phyloP scores from a whole-genome alignment of 2,797 vertebrate species.

The Pogonophryne albipinna region DNA sequence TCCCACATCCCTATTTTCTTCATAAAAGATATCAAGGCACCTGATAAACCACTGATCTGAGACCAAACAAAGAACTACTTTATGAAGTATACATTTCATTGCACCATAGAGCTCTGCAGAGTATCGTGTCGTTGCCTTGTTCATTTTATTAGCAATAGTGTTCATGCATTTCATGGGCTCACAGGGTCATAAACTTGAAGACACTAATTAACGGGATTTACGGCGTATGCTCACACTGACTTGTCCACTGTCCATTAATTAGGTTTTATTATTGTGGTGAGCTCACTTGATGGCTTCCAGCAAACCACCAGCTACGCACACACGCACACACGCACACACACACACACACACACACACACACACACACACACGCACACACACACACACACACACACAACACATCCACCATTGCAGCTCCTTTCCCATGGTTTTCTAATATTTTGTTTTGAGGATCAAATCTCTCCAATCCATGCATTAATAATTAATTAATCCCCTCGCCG shows the following conservation, averaged over 20 bases:
- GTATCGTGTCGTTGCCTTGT: constrained; percentile 8
- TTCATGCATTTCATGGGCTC: constrained; percentile 26
- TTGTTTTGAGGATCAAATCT: neutral
- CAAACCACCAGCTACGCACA: constrained; percentile 10
- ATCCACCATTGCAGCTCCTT: neutral
- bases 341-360: neutral
- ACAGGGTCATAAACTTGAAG: constrained; percentile 33
- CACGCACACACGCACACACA: constrained; percentile 5
- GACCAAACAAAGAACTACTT: constrained; percentile 6
- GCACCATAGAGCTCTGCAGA: neutral
- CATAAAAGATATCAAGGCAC: neutral
- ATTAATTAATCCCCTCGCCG: neutral
- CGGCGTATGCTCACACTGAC: constrained; percentile 22
- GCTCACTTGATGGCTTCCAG: constrained; percentile 38
- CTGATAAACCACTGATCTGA: constrained; percentile 10
- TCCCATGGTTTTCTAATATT: constrained; percentile 3
- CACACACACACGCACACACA: neutral
- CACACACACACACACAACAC: neutral
- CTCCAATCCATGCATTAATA: neutral
- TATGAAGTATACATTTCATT: constrained; percentile 13
- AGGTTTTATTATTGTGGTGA: constrained; percentile 46
- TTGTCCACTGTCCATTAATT: constrained; percentile 42
- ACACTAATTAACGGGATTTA: constrained; percentile 45
- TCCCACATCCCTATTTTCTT: neutral
- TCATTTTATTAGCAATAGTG: constrained; percentile 17